Evolutionary conservation across 2,888 invertebrate species (phyloP).

Genomic region (Xylophagus ater): DNA sequence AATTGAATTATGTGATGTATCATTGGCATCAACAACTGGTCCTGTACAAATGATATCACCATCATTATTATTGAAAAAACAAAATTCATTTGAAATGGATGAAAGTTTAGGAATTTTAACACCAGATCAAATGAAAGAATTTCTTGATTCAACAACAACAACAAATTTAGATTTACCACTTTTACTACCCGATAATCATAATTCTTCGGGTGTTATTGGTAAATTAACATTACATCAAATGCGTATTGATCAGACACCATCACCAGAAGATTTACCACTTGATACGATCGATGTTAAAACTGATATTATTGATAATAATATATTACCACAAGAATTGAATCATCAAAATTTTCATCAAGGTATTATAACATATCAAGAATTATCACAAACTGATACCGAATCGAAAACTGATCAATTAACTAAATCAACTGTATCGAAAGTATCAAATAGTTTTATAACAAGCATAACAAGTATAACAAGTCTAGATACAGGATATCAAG

Average conservation of each 20-base stretch:
- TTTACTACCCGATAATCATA: constrained; percentile 41
- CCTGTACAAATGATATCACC: constrained; percentile 15
- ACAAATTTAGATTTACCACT: constrained; percentile 47
- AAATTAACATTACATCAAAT: constrained; percentile 32
- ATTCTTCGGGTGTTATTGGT: constrained; percentile 44
- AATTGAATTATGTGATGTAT: constrained; percentile 36
- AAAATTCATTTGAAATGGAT: constrained; percentile 68
- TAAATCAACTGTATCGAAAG: constrained; percentile 53
- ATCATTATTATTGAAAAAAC: constrained; percentile 41
- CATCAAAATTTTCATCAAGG: constrained; percentile 1
- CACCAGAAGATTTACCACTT: constrained; percentile 72
- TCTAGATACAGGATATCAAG: constrained; percentile 88
- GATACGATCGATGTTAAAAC: constrained; percentile 59
- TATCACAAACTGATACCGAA: constrained; percentile 45
- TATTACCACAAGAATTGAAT: constrained; percentile 30
- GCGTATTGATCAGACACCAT: constrained; percentile 68
- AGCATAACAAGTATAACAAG: constrained; percentile 86
- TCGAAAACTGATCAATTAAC: constrained; percentile 47
- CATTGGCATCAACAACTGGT: constrained; percentile 30
- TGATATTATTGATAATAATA: constrained; percentile 44
- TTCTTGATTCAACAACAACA: constrained; percentile 50
- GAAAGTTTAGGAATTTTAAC: constrained; percentile 80
- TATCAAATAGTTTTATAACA: constrained; percentile 67
- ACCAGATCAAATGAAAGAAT: constrained; percentile 77
- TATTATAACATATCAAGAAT: constrained; percentile 36